Evolutionary conservation across 2,888 invertebrate genomes (phyloP).

Genomic region (Macrostomum cliftonense): DNA sequence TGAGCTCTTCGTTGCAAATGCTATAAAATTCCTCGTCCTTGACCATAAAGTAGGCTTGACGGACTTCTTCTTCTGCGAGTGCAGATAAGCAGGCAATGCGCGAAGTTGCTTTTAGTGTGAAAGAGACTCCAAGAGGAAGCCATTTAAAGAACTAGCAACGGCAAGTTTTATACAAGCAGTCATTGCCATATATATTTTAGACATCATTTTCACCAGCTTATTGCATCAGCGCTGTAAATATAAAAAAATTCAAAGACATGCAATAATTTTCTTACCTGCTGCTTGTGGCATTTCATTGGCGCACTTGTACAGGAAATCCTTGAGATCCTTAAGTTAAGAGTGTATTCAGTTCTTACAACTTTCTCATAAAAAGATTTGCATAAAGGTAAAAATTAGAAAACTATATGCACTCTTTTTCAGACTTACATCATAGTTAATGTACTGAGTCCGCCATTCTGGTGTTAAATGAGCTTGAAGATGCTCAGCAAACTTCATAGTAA

Average conservation of each 20-base stretch:
- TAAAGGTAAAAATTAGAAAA: too few species aligned
- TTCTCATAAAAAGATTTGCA: too few species aligned
- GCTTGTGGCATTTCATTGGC: neutral
- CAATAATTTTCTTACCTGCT: neutral
- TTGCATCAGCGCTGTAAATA: too few species aligned
- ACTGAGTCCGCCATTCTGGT: conserved; percentile 97
- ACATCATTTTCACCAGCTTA: too few species aligned
- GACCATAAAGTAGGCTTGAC: neutral
- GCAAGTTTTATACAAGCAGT: too few species aligned
- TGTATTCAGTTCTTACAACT: too few species aligned
- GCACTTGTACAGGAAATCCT: conserved; percentile 12
- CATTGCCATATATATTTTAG: too few species aligned
- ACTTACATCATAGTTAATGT: conserved; percentile 45
- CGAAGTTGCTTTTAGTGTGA: too few species aligned
- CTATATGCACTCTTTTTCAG: too few species aligned
- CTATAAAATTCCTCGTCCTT: conserved; percentile 52
- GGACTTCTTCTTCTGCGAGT: neutral
- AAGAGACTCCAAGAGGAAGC: too few species aligned
- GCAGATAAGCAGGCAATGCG: too few species aligned
- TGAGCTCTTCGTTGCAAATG: conserved; percentile 51
- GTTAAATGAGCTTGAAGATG: conserved; percentile 92
- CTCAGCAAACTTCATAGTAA: conserved; percentile 89
- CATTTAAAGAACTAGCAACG: too few species aligned
- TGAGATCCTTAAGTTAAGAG: conserved; percentile 10
- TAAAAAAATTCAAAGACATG: neutral